A percentile compares a stretch with the other conserved stretches of the same genome.
Conservation (phyloP, 2,888 invertebrate genomes). For the Rhabditoides inermis region DNA sequence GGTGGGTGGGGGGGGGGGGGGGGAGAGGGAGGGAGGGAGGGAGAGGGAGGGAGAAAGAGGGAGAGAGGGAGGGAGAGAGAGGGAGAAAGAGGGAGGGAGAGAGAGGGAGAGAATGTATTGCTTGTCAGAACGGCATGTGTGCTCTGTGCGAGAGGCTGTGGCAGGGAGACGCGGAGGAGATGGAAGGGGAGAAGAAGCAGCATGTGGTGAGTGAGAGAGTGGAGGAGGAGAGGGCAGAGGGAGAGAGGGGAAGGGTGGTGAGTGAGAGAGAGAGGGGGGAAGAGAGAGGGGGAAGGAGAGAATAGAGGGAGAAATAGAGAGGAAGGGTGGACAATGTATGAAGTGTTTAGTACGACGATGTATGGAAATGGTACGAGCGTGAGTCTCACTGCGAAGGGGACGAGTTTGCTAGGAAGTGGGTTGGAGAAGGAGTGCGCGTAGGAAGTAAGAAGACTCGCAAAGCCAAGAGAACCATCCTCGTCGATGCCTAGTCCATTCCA, state of each 20-base stretch:
- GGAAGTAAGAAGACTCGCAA: no score
- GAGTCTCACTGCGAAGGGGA: slow-evolving; percentile 30
- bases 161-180: slow-evolving; percentile 12
- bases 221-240: background rate
- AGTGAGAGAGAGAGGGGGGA: background rate
- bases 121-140: slow-evolving; percentile 37
- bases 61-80: background rate
- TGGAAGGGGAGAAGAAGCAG: slow-evolving; percentile 3
- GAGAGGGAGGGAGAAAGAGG: background rate
- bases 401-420: slow-evolving; percentile 25
- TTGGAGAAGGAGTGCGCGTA: no score
- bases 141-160: slow-evolving; percentile 29
- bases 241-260: slow-evolving; percentile 4
- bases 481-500: no score
- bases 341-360: slow-evolving; percentile 20
- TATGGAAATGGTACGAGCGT: slow-evolving; percentile 28
- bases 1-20: slow-evolving; percentile 18
- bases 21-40: slow-evolving; percentile 5
- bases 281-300: background rate
- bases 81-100: background rate
- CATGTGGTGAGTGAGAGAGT: slow-evolving; percentile 1
- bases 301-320: background rate
- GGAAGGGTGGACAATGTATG: background rate
- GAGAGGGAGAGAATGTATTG: no score
- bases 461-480: no score